Base-by-base conservation (phyloP, 2,888 invertebrate species). In the Mellilla xanthometata region DNA sequence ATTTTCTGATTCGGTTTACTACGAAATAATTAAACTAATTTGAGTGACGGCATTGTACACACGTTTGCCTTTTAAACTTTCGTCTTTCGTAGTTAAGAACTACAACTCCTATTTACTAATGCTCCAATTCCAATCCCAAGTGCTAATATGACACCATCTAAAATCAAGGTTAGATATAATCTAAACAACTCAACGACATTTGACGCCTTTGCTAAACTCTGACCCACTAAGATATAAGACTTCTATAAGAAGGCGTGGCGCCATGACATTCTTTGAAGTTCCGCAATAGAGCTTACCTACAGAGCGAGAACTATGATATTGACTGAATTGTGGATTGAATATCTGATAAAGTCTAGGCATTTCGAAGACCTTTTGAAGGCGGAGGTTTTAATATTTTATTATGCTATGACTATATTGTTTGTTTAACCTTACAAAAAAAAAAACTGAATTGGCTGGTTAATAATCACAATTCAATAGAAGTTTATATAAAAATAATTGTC, bases 241-340 rank as follows among this genome's bases (percentile, higher is more conserved):
- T 36, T 36, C 39, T 22, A 30, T 30, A 26, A 33, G 19, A 9
- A 54, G 85, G 86, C 75, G 84, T 79, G 81, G 64, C 60, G 58
- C 56, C 70, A 62, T 82, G 87, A 82, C 85, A 86, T 86, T 83
- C 83, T 78, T 83, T 62, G 63, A 74, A 70, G 44, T 32, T 43
- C 31, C 32, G 43, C 34, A 39, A 39, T 29, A 26, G 35, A 31
- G 35, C 26, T 26, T 13, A n/a, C n/a, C n/a, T n/a, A n/a, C n/a
- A n/a, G n/a, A n/a, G n/a, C n/a, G n/a, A n/a, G 24, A 7, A 24
- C 24, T 24, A 8, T 26, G 35, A 35, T 15, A 22, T 36, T 10
- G 28, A 28, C 27, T 27, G 65, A 45, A 36, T 22, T 27, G 44
- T 55, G 63, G 67, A 36, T 28, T 28, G 19, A 36, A 36, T 36